phyloP scores from a whole-genome alignment of 2,888 invertebrate species.

The Drosophila atroscutellata region DNA sequence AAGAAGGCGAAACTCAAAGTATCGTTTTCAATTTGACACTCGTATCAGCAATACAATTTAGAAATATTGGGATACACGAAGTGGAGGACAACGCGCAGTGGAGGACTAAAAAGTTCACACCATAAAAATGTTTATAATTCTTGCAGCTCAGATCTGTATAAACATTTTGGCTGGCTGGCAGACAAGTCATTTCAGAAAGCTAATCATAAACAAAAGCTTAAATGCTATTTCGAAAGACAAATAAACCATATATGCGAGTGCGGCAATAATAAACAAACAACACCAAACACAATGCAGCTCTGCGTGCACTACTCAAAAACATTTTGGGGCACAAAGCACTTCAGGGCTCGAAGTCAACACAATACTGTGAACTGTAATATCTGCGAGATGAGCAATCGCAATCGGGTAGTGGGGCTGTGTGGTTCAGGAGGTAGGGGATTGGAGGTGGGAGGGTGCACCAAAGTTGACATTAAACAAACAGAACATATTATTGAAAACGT shows the following conservation, averaged over 20 bases:
- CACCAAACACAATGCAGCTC: slow-evolving; percentile 26
- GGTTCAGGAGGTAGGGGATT: not conserved
- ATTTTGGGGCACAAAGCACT: slow-evolving; percentile 3
- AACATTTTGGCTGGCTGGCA: slow-evolving; percentile 34
- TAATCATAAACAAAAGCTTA: slow-evolving; percentile 62
- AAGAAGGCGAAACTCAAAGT: slow-evolving; percentile 51
- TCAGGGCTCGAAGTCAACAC: not conserved
- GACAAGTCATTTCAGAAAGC: slow-evolving; percentile 31
- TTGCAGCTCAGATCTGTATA: slow-evolving; percentile 20
- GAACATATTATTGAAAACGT: slow-evolving; percentile 38
- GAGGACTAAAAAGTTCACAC: slow-evolving; percentile 39
- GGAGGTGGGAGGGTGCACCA: not conserved
- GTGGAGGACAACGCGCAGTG: not conserved
- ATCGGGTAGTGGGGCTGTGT: slow-evolving; percentile 14
- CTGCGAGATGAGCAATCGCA: not conserved
- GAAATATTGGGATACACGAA: not conserved
- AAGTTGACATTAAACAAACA: slow-evolving; percentile 55
- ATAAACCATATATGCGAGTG: slow-evolving; percentile 48
- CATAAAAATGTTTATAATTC: slow-evolving; percentile 29
- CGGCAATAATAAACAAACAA: slow-evolving; percentile 49
- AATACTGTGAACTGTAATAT: slow-evolving; percentile 2
- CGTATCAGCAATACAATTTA: not conserved
- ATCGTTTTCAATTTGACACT: slow-evolving; percentile 64
- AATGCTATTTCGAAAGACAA: slow-evolving; percentile 54
- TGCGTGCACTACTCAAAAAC: slow-evolving; percentile 15